Evolutionary conservation across 2,113 vertebrate species (phyloP).

Genomic region (Grus americana): DNA sequence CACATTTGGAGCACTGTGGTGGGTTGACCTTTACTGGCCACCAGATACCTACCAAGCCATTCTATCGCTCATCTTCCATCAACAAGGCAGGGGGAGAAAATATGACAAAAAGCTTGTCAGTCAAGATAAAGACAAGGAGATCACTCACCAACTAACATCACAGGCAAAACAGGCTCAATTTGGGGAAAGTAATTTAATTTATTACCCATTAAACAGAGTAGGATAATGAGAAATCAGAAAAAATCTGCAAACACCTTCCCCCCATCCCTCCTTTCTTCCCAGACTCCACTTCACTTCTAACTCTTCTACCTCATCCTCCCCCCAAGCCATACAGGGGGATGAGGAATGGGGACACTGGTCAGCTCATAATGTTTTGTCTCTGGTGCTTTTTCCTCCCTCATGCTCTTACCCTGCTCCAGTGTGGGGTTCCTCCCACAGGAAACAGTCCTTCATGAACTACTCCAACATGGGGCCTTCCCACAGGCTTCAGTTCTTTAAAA

Average conservation of each 20-base stretch:
- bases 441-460: neutral
- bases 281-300: neutral
- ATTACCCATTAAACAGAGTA: neutral
- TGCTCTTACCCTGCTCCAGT: neutral
- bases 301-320: neutral
- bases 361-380: neutral
- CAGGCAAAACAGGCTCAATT: neutral
- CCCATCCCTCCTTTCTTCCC: neutral
- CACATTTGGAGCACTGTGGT: neutral
- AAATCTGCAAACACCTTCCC: neutral
- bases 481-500: neutral
- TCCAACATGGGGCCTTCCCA: neutral
- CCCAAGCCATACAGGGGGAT: fast-evolving
- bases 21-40: neutral
- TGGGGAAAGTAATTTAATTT: neutral
- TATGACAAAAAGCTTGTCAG: fast-evolving
- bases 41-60: neutral
- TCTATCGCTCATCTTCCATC: neutral
- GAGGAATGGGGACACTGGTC: neutral
- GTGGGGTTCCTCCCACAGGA: neutral
- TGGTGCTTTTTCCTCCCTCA: neutral
- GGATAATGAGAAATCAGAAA: neutral
- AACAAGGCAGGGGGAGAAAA: too few relatives aligned
- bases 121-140: neutral
- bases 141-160: neutral